Evolutionary conservation across 2,797 vertebrate species (phyloP).

Genomic region (Microcaecilia unicolor): DNA sequence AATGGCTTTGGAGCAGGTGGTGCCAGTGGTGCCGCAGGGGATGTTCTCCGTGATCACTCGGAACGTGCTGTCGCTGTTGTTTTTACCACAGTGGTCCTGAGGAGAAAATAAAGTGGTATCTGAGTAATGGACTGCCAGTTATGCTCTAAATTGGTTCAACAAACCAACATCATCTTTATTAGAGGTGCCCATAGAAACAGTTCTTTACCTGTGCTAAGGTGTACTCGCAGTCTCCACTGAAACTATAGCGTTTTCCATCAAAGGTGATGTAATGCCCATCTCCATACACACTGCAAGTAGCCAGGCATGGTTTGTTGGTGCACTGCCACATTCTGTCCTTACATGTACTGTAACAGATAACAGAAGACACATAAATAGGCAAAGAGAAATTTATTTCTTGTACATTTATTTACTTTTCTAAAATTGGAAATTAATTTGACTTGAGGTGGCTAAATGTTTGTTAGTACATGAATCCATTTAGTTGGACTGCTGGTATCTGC

Average conservation of each 20-base stretch:
- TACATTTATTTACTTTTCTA: no score
- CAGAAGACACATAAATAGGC: background rate
- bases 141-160: no score
- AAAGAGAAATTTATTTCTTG: background rate
- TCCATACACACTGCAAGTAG: constrained; percentile 77
- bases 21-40: constrained; percentile 79
- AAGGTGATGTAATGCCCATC: constrained; percentile 85
- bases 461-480: no score
- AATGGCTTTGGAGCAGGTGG: constrained; percentile 85
- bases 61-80: constrained; percentile 52
- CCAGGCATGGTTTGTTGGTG: constrained; percentile 62
- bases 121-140: background rate
- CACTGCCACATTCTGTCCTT: constrained; percentile 68
- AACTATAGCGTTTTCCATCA: constrained; percentile 78
- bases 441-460: no score
- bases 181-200: no score
- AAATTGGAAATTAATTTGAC: no score
- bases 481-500: no score
- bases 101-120: background rate
- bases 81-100: constrained; percentile 67
- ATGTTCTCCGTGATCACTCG: constrained; percentile 81
- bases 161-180: no score
- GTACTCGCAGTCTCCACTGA: constrained; percentile 84
- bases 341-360: constrained; percentile 59
- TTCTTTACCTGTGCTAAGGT: constrained; percentile 71